A percentile compares a stretch with the other conserved stretches of the same genome.
Conservation (phyloP, 1,140 invertebrate species). For the Lutraria rhynchaena region DNA sequence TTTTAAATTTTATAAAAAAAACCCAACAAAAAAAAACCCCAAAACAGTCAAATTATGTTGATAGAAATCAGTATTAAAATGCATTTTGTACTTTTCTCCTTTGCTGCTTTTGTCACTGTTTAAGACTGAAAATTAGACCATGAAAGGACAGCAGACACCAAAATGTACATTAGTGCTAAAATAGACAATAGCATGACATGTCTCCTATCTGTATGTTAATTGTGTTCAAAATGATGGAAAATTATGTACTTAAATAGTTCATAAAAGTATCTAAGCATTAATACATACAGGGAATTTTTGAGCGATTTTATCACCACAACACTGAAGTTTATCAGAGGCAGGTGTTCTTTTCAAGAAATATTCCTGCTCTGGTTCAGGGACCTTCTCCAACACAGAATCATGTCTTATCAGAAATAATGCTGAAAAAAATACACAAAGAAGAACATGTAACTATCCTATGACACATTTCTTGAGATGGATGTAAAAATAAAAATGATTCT, state of each 20-base stretch:
- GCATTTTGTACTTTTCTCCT: too few species aligned
- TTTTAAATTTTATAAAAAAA: too few species aligned
- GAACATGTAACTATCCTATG: too few species aligned
- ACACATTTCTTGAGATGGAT: too few species aligned
- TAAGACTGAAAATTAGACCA: too few species aligned
- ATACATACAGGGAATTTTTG: conserved; percentile 77
- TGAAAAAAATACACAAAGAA: conserved; percentile 59
- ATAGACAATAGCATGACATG: background rate
- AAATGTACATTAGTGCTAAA: too few species aligned
- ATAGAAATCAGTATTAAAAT: too few species aligned
- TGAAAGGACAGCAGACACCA: too few species aligned
- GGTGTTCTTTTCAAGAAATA: conserved; percentile 70
- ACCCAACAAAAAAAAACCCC: too few species aligned
- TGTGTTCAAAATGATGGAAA: conserved; percentile 7
- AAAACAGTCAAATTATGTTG: too few species aligned
- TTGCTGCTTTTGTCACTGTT: too few species aligned
- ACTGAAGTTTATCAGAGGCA: conserved; percentile 70
- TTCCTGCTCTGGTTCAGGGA: conserved; percentile 68
- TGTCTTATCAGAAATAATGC: conserved; percentile 76
- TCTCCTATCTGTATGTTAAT: background rate
- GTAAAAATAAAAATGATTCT: too few species aligned
- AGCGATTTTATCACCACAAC: conserved; percentile 71
- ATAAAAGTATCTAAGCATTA: background rate
- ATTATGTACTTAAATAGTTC: background rate
- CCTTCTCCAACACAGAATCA: conserved; percentile 73